Base-by-base conservation (phyloP, 2,888 invertebrate genomes). In the Agrochola lota region DNA sequence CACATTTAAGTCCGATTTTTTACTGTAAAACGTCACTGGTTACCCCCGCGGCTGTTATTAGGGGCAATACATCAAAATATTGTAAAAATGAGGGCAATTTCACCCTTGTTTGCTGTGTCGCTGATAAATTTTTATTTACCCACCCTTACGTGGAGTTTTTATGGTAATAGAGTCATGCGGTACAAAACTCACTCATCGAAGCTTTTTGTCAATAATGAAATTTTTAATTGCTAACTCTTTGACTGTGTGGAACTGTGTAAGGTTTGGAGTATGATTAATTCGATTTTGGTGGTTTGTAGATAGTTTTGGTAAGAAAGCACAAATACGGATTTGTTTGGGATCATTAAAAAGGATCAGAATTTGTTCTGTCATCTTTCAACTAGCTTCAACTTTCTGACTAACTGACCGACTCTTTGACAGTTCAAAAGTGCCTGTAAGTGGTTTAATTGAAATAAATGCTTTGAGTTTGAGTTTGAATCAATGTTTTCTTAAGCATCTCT, bases 31-130 rank as follows among this genome's bases (percentile, higher is more conserved):
- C 92, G 91, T 88, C 91, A 90, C 85, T 86, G 88, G 88, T 89
- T 88, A 87, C 90, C 91, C 86, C 81, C 82, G 69, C 89, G 88
- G 80, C 94, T 95, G 93, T 96, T 96, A 96, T 96, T 96, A 96
- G 81, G 89, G 92, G 94, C 92, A 94, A 96, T 96, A 96, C 94
- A 96, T 96, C 96, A 96, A 94, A 95, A 95, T 94, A 95, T 94
- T 94, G 92, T 94, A 92, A 92, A 94, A 94, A 91, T 91, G 88
- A 87, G 93, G 93, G 94, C 94, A 94, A 94, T 95, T 94, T 92
- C 90, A 92, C 92, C 88, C 91, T 88, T 94, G 94, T 96, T 95
- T 96, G 91, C 74, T 81, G 63, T 80, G 87, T 87, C 79, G 80
- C 89, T 88, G 85, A 85, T 90, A 87, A 84, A 78, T 85, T 90